Base-by-base conservation (phyloP, 2,888 invertebrate species). In the Drosophila stalkeri region DNA sequence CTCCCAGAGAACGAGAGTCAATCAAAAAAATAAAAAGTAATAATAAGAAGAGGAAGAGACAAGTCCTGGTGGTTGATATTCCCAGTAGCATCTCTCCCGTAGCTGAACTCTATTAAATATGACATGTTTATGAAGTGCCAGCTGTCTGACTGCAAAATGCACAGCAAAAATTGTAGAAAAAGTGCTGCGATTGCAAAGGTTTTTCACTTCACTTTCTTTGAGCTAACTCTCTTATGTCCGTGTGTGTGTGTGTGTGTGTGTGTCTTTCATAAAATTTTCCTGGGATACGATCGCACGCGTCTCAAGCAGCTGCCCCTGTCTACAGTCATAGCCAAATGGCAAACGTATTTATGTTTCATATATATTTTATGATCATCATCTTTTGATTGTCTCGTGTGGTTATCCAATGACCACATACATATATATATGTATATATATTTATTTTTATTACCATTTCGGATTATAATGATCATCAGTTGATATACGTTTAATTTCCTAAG, bases 41-140 rank as follows among this genome's bases (percentile, higher is more conserved):
- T 77, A 85, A 80, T 82, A 75, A 82, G 80, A 60, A 77, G 60
- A 63, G 57, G 59, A 55, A 78, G 69, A 55, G 37, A 47, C 31
- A 72, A 82, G 16, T 31, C 61, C 70, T 56, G 73, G 80, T 82
- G 80, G 79, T 78, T 79, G 67, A 59, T 54, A 37, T 74, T 75
- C 62, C 64, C 75, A 69, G 81, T 67, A 73, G 67, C 69, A 64
- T 23, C 37, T 71, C 74, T 56, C 63, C 56, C 64, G 67, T 61
- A 64, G 73, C 75, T 80, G 86, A 80, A 86, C 87, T 90, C 87
- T 88, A 90, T 90, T 90, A 89, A 89, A 84, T 91, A 90, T 90
- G 90, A 90, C 91, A 90, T 90, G 78, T 91, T 90, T 90, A 90
- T 90, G 90, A 90, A 91, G 90, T 90, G 90, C 75, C 78, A 88